Conservation (phyloP, 2,797 vertebrate species). For the Vespertilio murinus region DNA sequence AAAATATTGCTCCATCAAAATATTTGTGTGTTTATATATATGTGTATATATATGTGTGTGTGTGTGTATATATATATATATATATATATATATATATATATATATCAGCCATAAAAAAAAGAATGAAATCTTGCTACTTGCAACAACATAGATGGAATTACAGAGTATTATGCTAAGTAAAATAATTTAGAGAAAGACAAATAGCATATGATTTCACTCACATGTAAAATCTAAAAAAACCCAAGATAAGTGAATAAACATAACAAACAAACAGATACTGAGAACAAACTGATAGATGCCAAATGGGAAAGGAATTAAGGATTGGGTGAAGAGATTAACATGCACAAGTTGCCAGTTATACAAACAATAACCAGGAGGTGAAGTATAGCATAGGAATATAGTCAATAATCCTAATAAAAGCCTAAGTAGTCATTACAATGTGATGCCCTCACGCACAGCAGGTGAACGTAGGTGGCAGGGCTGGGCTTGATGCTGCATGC, state of each 20-base stretch:
- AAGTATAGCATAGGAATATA: background rate
- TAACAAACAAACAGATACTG: background rate
- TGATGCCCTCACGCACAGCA: no score
- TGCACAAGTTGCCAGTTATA: background rate
- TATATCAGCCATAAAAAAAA: background rate
- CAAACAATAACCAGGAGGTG: background rate
- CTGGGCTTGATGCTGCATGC: no score
- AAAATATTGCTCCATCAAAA: no score
- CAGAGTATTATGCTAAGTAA: background rate
- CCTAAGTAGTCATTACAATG: no score
- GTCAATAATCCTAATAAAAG: background rate
- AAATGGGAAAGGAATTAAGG: no score
- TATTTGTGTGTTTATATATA: no score
- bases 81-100: no score
- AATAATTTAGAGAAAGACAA: background rate
- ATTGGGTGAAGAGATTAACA: background rate
- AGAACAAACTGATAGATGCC: background rate
- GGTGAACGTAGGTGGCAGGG: no score
- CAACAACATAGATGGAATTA: background rate
- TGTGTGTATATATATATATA: no score
- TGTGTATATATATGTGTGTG: no score
- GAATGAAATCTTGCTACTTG: background rate
- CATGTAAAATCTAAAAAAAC: background rate
- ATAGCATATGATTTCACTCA: background rate
- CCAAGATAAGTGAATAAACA: background rate